A percentile compares a stretch with the other conserved stretches of the same genome.
Evolutionary conservation across 1,140 invertebrate species (phyloP).

Genomic region (Zelostemma sp.): DNA sequence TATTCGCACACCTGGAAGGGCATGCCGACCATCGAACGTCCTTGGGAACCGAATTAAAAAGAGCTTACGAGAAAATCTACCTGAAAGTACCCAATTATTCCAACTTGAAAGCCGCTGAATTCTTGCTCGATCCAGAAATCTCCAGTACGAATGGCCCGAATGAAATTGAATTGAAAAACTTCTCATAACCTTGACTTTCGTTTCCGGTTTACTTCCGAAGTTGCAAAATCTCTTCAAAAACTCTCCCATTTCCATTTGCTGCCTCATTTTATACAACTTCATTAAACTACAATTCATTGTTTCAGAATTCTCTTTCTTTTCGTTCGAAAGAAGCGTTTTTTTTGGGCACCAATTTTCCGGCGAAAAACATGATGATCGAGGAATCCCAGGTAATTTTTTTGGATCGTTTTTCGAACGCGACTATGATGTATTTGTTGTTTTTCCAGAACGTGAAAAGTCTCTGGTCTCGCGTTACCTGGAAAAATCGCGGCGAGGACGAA

Average conservation of each 20-base stretch:
- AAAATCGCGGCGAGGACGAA: constrained; percentile 50
- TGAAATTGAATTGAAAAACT: background rate
- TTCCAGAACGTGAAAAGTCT: constrained; percentile 26
- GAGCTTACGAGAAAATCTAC: constrained; percentile 14
- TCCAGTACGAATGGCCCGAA: background rate
- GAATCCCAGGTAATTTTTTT: background rate
- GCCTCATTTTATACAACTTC: background rate
- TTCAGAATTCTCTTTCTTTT: background rate
- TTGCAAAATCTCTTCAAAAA: constrained; percentile 1
- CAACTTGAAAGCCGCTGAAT: constrained; percentile 2
- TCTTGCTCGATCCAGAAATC: constrained; percentile 29
- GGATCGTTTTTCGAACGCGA: too few relatives aligned
- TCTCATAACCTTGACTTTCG: constrained; percentile 12
- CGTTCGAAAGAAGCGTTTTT: background rate
- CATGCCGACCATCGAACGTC: constrained; percentile 19
- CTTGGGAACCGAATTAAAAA: constrained; percentile 14
- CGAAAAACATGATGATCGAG: background rate
- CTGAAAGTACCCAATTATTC: constrained; percentile 31
- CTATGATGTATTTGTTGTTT: constrained; percentile 6
- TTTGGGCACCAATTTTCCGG: background rate
- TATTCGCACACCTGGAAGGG: constrained; percentile 30
- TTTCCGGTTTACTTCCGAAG: constrained; percentile 22
- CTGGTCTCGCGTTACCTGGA: constrained; percentile 28
- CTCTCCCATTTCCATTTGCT: background rate
- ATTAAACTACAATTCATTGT: background rate